Evolutionary conservation across 2,888 invertebrate genomes (phyloP).

Genomic region (Entomobrya multifasciata): DNA sequence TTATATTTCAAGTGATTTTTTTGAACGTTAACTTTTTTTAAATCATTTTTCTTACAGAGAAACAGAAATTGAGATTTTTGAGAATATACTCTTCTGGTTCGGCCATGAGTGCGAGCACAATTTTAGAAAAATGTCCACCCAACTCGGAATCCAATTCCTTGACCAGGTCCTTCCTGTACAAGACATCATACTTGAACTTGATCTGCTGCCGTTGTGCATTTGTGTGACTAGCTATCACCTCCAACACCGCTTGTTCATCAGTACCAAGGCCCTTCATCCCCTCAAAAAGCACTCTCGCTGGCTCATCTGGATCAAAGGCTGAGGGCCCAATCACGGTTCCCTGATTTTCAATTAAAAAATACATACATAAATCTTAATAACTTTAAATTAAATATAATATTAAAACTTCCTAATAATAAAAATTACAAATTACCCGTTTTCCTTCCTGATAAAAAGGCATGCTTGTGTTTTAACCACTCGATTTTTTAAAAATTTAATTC

Average conservation of each 20-base stretch:
- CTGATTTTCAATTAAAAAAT: neutral
- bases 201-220: constrained; percentile 23
- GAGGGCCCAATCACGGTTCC: neutral
- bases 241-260: neutral
- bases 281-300: constrained; percentile 15
- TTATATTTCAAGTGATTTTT: no score
- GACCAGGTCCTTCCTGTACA: neutral
- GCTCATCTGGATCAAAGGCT: constrained; percentile 22
- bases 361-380: neutral
- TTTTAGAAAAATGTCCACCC: constrained; percentile 18
- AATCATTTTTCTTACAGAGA: neutral
- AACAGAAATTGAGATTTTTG: neutral
- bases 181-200: constrained; percentile 8
- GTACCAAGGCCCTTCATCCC: constrained; percentile 27
- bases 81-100: constrained; percentile 9
- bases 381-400: neutral
- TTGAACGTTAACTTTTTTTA: no score
- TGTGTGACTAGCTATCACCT: neutral
- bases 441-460: constrained; percentile 36
- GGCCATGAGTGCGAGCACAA: neutral
- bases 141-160: constrained; percentile 5
- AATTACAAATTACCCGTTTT: constrained; percentile 26
- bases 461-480: neutral
- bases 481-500: no score
- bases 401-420: no score